phyloP scores from a whole-genome alignment of 2,113 vertebrate species.

The Proterorhinus semilunaris region DNA sequence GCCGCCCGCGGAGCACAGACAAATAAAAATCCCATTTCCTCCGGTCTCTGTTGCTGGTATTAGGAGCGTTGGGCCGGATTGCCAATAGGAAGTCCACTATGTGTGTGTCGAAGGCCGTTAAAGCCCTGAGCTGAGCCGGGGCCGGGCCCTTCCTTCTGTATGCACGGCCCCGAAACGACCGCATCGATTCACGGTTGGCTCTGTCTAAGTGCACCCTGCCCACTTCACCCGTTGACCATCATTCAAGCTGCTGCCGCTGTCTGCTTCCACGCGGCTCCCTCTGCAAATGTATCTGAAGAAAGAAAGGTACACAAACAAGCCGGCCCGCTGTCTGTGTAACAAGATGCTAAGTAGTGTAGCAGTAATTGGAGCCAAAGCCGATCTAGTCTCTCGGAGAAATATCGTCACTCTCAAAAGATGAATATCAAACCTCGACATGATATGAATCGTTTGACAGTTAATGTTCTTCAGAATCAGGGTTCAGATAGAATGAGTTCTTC shows the following conservation, averaged over 20 bases:
- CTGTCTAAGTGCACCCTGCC: constrained; percentile 56
- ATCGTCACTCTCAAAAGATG: no score
- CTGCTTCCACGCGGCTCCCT: no score
- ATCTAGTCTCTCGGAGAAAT: no score
- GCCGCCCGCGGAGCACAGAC: constrained; percentile 42
- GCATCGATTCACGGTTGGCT: constrained; percentile 74
- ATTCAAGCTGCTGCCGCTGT: constrained; percentile 44
- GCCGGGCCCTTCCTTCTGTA: constrained; percentile 60
- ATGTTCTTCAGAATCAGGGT: no score
- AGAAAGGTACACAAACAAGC: no score
- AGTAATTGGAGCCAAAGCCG: no score
- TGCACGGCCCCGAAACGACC: constrained; percentile 61
- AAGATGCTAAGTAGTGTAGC: no score
- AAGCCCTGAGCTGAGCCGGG: constrained; percentile 54
- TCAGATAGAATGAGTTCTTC: no score
- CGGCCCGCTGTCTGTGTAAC: no score
- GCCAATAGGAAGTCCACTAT: constrained; percentile 60
- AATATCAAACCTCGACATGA: no score
- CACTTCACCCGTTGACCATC: constrained; percentile 51
- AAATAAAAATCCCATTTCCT: constrained; percentile 68
- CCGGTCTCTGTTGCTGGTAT: constrained; percentile 42
- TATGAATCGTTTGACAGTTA: no score
- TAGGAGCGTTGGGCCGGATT: constrained; percentile 47
- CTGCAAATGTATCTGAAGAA: no score
- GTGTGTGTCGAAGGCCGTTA: constrained; percentile 58